Percentiles rank a stretch among this genome's conserved stretches.
Conservation (phyloP, 2,797 vertebrate species). For the Podarcis siculus region DNA sequence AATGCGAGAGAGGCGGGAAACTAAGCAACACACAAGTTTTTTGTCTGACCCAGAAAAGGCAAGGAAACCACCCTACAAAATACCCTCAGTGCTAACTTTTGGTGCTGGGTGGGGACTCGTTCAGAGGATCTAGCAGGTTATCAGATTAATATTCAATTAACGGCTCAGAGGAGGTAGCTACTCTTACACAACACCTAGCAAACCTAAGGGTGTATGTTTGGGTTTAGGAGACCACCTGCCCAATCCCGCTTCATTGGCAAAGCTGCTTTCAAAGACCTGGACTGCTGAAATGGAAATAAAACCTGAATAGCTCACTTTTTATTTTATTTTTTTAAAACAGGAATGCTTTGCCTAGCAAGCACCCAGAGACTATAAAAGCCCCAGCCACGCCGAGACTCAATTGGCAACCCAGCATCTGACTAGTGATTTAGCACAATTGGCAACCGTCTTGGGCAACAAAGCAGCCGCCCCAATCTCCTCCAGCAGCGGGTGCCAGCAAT, state of each 20-base stretch:
- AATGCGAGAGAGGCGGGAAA: too few relatives aligned
- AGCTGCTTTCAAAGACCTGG: not conserved
- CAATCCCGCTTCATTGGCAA: not conserved
- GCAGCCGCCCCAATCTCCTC: not conserved
- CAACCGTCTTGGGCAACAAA: not conserved
- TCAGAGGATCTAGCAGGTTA: not conserved
- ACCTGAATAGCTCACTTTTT: not conserved
- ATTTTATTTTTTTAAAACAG: not conserved
- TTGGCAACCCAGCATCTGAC: not conserved
- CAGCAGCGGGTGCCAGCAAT: not conserved
- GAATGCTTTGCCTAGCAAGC: not conserved
- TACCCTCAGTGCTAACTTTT: not conserved
- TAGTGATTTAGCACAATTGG: not conserved
- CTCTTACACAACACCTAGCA: not conserved
- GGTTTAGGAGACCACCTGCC: not conserved
- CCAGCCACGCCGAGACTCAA: not conserved
- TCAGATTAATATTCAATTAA: too few relatives aligned
- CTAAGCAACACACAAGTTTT: fast-evolving
- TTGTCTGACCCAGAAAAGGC: not conserved
- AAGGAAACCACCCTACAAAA: not conserved
- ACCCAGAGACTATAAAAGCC: not conserved
- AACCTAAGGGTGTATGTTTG: not conserved
- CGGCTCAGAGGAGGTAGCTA: not conserved
- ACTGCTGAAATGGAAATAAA: not conserved
- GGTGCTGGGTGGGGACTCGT: not conserved